Percentiles rank a stretch among this genome's conserved stretches.
These are phyloP conservation scores for Silurus asotus DNA, from an alignment of 2,113 vertebrate species.

Conservation along the genomic window DNA sequence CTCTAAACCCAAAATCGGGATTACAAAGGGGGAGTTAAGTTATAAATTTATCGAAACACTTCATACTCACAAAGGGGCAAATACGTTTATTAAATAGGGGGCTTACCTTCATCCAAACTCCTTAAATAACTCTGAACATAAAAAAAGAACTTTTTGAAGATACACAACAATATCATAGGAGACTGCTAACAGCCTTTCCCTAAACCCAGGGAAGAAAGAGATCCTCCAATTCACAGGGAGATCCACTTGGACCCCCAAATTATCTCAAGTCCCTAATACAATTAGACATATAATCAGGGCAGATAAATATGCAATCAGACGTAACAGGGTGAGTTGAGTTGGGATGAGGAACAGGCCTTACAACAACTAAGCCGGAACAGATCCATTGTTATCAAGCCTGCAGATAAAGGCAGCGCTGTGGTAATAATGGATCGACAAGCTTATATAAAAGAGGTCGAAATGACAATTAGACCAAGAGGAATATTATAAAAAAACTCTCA, in stretches of 20 bases:
- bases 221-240: not conserved
- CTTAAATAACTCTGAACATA: not conserved
- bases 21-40: not conserved
- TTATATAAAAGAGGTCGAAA: not conserved
- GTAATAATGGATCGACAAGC: not conserved
- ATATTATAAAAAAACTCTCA: not conserved
- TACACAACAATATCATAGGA: constrained; percentile 1
- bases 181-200: not conserved
- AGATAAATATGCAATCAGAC: not conserved
- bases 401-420: not conserved
- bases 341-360: not conserved
- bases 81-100: not conserved
- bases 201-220: not conserved
- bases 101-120: not conserved
- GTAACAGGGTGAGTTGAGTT: not conserved
- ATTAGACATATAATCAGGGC: constrained; percentile 16
- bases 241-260: not conserved
- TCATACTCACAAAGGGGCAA: not conserved
- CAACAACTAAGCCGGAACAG: too few species aligned
- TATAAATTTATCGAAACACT: not conserved
- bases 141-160: not conserved
- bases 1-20: too few species aligned
- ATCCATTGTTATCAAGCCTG: not conserved
- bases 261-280: not conserved
- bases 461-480: not conserved